Base-by-base conservation (phyloP, 2,888 invertebrate species). In the Andrena chrysosceles region DNA sequence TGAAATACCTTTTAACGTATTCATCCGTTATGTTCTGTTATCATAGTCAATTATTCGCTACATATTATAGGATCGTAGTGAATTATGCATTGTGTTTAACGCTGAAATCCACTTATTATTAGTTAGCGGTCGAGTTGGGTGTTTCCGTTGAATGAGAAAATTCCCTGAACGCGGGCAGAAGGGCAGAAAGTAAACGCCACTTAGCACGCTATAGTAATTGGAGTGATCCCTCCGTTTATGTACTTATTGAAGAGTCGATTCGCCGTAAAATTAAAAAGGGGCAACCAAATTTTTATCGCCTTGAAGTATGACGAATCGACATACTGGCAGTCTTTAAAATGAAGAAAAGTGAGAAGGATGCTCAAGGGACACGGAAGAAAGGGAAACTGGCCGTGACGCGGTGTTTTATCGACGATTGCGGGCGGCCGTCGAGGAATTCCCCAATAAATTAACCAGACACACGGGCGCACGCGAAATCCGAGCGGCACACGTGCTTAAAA, bases 351-450 rank as follows among this genome's bases (percentile, higher is more conserved):
- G 42, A 16, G 3, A 4, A 42, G 42, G 42, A 13, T 42, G 42
- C 42, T 42, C 42, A 16, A 13, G 42, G 16, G 42, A 16, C 13
- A 1, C 42, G 42, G 33, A 69, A 20, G 26, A 68, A 69, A 59
- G 33, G 31, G 33, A 60, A 75, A 33, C 33, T 23, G 68, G 16
- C 31, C 31, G 31, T 29, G 31, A 16, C 2, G 20, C 31, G 16
- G 60, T 60, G 60, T 29, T 60, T 29, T 56, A 20, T 20, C 31
- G 66, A 42, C 13, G 66, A 26, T 48, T 23, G n/a, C 42, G 52
- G 54, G 48, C 59, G 23, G 56, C 79, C 72, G 67, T 72, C 71
- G 77, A 77, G 48, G 63, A 77, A 84, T 75, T 75, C 82, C 82
- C 59, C 66, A 64, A 68, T 75, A 78, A 81, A 84, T 84, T 74